Conservation (phyloP, 1,140 invertebrate species). For the Formica exsecta region DNA sequence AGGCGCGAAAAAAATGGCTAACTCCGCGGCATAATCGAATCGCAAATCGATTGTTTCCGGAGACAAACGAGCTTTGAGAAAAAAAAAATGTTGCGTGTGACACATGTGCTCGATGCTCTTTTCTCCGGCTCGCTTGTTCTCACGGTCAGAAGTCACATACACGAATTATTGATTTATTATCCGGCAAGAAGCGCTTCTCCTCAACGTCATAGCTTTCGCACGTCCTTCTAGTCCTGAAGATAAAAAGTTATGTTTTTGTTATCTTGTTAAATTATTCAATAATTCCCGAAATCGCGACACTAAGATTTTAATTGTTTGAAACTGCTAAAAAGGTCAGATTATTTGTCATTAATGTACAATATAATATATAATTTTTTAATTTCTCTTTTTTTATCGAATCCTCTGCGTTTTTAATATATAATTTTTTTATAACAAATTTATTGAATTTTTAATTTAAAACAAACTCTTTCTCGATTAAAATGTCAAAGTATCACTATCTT, state of each 20-base stretch:
- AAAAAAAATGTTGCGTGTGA: not conserved
- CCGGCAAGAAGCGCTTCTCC: not conserved
- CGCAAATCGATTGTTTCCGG: not conserved
- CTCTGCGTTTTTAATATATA: too few relatives aligned
- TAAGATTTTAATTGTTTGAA: not conserved
- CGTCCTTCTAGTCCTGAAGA: not conserved
- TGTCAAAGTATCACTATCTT: not conserved
- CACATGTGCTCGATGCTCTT: slow-evolving; percentile 6
- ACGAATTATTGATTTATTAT: slow-evolving; percentile 61
- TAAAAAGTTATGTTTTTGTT: not conserved
- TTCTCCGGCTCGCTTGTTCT: slow-evolving; percentile 24
- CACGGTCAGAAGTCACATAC: slow-evolving; percentile 32
- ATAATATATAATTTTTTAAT: too few relatives aligned
- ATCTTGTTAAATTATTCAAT: not conserved
- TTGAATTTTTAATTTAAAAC: not conserved
- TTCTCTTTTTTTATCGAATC: too few relatives aligned
- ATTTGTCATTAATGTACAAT: not conserved
- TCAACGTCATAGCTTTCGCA: not conserved
- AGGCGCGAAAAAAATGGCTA: not conserved
- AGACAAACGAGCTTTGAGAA: slow-evolving; percentile 24
- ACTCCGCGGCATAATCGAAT: slow-evolving; percentile 15
- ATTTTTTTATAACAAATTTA: not conserved
- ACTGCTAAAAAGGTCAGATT: not conserved
- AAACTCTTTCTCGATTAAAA: not conserved
- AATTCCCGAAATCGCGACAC: not conserved